Percentiles rank a stretch among this genome's conserved stretches.
These are phyloP conservation scores for Diachasma alloeum DNA, from an alignment of 1,140 invertebrate species.

Conservation along the genomic window DNA sequence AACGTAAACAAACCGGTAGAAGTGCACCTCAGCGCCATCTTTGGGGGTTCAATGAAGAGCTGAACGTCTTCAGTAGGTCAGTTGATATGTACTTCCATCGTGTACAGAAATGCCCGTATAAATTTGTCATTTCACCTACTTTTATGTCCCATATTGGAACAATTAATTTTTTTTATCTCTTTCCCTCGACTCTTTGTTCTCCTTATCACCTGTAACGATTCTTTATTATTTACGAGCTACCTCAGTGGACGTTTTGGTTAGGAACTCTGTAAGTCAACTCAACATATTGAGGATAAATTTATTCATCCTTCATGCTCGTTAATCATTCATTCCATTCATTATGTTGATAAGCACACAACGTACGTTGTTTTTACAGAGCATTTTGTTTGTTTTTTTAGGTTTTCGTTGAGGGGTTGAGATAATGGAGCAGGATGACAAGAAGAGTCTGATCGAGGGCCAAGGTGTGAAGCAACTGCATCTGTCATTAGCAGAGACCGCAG, in stretches of 20 bases:
- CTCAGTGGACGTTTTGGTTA: neutral
- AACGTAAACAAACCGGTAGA: neutral
- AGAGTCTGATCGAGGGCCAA: neutral
- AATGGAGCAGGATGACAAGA: conserved; percentile 14
- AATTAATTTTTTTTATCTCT: neutral
- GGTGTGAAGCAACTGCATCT: conserved; percentile 14
- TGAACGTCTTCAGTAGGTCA: no score
- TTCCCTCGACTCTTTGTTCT: neutral
- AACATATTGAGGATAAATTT: neutral
- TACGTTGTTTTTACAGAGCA: neutral
- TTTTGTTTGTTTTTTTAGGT: neutral
- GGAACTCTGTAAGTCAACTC: neutral
- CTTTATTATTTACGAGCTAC: neutral
- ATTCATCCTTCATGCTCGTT: neutral
- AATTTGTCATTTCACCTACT: neutral
- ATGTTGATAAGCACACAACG: neutral
- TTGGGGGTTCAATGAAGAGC: no score
- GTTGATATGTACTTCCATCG: neutral
- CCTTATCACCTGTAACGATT: neutral
- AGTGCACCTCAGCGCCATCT: neutral
- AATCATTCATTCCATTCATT: neutral
- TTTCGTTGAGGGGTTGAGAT: neutral
- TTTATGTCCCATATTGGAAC: neutral
- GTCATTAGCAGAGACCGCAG: conserved; percentile 5
- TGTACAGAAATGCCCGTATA: neutral